phyloP scores from a whole-genome alignment of 2,888 invertebrate genomes.

The Spisula solida region DNA sequence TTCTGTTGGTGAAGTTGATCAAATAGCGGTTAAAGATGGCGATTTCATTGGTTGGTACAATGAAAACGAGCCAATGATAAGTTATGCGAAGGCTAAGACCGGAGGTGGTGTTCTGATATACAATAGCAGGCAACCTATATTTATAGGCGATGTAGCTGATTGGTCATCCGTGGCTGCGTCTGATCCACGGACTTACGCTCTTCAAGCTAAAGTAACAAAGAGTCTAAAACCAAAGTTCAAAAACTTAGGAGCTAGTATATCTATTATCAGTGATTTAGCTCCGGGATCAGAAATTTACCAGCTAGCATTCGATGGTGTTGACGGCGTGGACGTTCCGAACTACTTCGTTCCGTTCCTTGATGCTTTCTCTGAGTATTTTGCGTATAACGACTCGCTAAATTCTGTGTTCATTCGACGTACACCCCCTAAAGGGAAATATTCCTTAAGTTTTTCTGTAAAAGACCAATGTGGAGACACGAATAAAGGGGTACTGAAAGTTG shows the following conservation, averaged over 20 bases:
- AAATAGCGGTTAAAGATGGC: constrained; percentile 53
- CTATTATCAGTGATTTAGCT: constrained; percentile 37
- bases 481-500: constrained; percentile 47
- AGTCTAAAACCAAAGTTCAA: constrained; percentile 46
- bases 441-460: constrained; percentile 42
- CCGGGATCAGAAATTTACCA: constrained; percentile 36
- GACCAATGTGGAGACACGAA: constrained; percentile 52
- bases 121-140: constrained; percentile 12
- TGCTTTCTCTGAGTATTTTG: constrained; percentile 49
- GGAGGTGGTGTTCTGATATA: constrained; percentile 45
- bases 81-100: constrained; percentile 40
- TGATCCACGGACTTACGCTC: constrained; percentile 50
- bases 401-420: constrained; percentile 41
- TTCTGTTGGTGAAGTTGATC: constrained; percentile 32
- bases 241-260: constrained; percentile 47
- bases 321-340: constrained; percentile 18
- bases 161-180: constrained; percentile 49
- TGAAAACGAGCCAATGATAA: constrained; percentile 51
- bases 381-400: constrained; percentile 39
- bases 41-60: constrained; percentile 65
- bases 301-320: constrained; percentile 45
- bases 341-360: constrained; percentile 36
- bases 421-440: constrained; percentile 48
- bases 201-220: constrained; percentile 50
- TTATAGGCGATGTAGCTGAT: constrained; percentile 36